A percentile compares a stretch with the other conserved stretches of the same genome.
Evolutionary conservation across 2,113 vertebrate genomes (phyloP).

Genomic region (Bufo bufo): DNA sequence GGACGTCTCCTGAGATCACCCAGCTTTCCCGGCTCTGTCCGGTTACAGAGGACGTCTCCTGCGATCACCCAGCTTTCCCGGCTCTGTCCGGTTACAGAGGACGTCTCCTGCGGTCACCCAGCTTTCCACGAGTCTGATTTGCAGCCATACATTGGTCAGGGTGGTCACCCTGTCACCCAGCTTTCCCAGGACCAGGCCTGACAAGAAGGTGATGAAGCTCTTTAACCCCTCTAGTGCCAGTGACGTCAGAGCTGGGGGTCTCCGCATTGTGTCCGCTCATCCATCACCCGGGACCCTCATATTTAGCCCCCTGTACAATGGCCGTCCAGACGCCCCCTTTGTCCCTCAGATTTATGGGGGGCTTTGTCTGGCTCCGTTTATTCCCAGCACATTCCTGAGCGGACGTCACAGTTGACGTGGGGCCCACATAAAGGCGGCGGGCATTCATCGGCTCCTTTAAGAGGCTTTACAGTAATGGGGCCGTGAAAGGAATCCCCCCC

Average conservation of each 20-base stretch:
- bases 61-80: no score
- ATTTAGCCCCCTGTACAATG: not conserved
- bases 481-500: no score
- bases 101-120: no score
- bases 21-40: no score
- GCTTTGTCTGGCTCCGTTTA: conserved; percentile 13
- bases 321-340: conserved; percentile 8
- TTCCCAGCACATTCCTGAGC: conserved; percentile 32
- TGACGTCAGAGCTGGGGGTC: not conserved
- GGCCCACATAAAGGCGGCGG: not conserved
- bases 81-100: no score
- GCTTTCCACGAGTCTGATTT: no score
- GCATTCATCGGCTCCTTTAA: not conserved
- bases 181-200: not conserved
- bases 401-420: conserved; percentile 43
- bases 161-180: not conserved
- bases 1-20: no score
- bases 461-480: not conserved
- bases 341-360: conserved; percentile 5
- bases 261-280: not conserved
- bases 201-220: not conserved
- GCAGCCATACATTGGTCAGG: no score
- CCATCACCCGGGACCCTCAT: conserved; percentile 25
- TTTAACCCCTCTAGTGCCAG: not conserved
- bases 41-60: no score